Conservation (phyloP, 2,888 invertebrate species). For the Volucella bombylans region DNA sequence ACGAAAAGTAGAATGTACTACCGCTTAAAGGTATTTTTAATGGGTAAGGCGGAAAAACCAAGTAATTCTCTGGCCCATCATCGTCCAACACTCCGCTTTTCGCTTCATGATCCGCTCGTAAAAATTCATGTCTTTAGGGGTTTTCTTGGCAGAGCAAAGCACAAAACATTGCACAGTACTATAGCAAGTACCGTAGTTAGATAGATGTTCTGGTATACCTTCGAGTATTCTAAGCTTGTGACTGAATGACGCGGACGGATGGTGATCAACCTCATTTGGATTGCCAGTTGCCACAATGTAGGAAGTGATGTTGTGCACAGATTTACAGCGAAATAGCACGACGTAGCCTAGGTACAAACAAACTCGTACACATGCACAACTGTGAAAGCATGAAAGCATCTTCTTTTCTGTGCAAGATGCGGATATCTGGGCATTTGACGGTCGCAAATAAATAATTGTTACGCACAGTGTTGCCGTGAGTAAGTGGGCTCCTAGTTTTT, state of each 20-base stretch:
- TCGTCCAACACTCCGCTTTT: slow-evolving; percentile 25
- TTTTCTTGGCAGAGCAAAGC: slow-evolving; percentile 2
- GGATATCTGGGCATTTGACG: slow-evolving; percentile 36
- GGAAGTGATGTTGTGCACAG: slow-evolving; percentile 38
- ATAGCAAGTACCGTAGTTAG: background rate
- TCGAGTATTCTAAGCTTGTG: slow-evolving; percentile 25
- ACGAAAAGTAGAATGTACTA: slow-evolving; percentile 45
- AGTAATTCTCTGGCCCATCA: slow-evolving; percentile 51
- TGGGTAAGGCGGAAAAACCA: slow-evolving; percentile 62
- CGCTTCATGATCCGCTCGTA: slow-evolving; percentile 45
- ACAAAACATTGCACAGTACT: slow-evolving; percentile 9
- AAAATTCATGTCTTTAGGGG: slow-evolving; percentile 61
- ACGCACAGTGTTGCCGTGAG: background rate
- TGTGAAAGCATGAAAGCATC: slow-evolving; percentile 10
- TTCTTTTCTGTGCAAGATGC: slow-evolving; percentile 1
- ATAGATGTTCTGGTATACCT: slow-evolving; percentile 17
- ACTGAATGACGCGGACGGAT: slow-evolving; percentile 50
- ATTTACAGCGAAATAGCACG: slow-evolving; percentile 36
- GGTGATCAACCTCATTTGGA: slow-evolving; percentile 62
- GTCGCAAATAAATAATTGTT: slow-evolving; percentile 27
- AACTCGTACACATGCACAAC: no score
- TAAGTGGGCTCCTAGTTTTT: no score
- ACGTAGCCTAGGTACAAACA: background rate
- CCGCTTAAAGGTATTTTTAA: slow-evolving; percentile 66
- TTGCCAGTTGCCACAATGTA: slow-evolving; percentile 46